These are phyloP conservation scores for Thyatira batis DNA, from an alignment of 2,888 invertebrate genomes.

Conservation along the genomic window DNA sequence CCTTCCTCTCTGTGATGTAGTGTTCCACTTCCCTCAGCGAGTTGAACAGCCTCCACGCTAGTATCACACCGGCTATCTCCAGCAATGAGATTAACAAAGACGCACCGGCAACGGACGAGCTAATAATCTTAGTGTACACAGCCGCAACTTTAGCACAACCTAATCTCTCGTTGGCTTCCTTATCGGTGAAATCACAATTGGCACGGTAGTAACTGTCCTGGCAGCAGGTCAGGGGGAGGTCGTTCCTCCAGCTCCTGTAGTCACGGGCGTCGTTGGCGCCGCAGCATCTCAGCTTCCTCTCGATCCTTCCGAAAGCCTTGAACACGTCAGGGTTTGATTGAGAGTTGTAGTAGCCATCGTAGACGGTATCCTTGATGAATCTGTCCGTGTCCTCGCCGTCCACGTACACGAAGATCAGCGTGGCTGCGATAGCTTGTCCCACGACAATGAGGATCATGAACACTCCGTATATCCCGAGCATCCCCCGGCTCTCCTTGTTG, in stretches of 20 bases:
- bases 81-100: constrained; percentile 65
- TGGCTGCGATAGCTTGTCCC: constrained; percentile 65
- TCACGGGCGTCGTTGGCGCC: constrained; percentile 76
- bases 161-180: constrained; percentile 74
- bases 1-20: constrained; percentile 72
- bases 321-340: constrained; percentile 73
- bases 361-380: constrained; percentile 76
- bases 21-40: constrained; percentile 73
- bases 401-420: constrained; percentile 72
- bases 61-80: constrained; percentile 63
- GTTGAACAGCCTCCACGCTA: constrained; percentile 72
- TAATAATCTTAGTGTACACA: constrained; percentile 77
- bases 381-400: constrained; percentile 74
- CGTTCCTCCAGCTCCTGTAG: constrained; percentile 74
- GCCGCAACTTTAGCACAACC: constrained; percentile 78
- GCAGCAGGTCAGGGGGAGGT: constrained; percentile 71
- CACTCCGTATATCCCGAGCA: constrained; percentile 66
- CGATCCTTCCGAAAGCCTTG: constrained; percentile 68
- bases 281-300: constrained; percentile 71
- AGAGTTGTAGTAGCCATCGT: constrained; percentile 76
- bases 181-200: constrained; percentile 74
- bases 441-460: constrained; percentile 66
- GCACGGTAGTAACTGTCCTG: constrained; percentile 71
- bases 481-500: constrained; percentile 64
- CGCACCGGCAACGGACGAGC: constrained; percentile 71